These are phyloP conservation scores for Tinea trinotella DNA, from an alignment of 2,888 invertebrate genomes.

Conservation along the genomic window DNA sequence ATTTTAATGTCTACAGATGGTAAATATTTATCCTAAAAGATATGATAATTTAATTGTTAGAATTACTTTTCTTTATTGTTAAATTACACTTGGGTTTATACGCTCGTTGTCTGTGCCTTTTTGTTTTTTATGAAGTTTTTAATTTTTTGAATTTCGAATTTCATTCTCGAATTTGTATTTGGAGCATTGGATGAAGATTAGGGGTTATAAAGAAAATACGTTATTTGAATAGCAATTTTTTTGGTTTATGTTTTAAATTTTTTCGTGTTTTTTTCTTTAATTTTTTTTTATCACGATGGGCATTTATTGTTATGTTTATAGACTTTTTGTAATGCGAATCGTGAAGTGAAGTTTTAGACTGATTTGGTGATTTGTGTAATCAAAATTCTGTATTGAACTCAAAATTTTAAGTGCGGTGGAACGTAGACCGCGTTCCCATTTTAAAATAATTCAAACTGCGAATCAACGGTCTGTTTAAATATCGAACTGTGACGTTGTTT, in stretches of 20 bases:
- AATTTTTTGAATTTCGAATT: neutral
- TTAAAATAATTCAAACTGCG: neutral
- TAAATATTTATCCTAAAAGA: too few species aligned
- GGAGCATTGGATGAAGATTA: too few species aligned
- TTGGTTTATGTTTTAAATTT: neutral
- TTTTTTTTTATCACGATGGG: conserved; percentile 44
- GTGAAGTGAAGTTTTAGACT: conserved; percentile 29
- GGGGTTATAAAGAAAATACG: neutral
- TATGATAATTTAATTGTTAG: too few species aligned
- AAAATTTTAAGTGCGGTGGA: neutral
- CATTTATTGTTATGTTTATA: conserved; percentile 58
- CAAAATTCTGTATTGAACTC: neutral
- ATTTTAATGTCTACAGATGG: too few species aligned
- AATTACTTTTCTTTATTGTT: too few species aligned
- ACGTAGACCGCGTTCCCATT: conserved; percentile 3
- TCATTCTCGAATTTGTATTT: neutral
- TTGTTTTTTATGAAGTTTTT: too few species aligned
- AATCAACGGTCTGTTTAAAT: neutral
- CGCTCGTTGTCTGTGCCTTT: too few species aligned
- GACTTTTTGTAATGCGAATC: conserved; percentile 55
- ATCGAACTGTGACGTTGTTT: neutral
- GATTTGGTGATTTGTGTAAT: neutral
- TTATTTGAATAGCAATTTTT: neutral
- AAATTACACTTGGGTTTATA: too few species aligned
- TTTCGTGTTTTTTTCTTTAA: neutral